These are phyloP conservation scores for Itoplectis maculator DNA, from an alignment of 2,888 invertebrate genomes.

Conservation along the genomic window DNA sequence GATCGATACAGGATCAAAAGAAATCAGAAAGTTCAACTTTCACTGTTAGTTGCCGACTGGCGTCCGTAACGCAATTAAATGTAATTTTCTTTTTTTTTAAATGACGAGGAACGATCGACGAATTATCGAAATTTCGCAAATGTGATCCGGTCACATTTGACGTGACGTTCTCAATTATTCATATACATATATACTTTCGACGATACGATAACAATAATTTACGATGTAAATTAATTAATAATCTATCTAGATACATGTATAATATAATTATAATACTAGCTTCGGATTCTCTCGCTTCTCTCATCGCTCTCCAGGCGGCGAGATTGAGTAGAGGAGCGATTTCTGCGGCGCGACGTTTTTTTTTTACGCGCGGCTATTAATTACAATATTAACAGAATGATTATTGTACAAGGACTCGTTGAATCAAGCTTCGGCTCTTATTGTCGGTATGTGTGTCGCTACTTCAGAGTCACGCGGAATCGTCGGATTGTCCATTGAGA, in stretches of 20 bases:
- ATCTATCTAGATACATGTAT: conserved; percentile 53
- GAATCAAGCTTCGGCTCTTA: conserved; percentile 64
- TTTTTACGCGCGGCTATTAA: conserved; percentile 39
- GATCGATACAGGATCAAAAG: background rate
- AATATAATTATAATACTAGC: conserved; percentile 53
- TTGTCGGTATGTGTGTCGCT: conserved; percentile 65
- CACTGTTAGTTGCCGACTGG: background rate
- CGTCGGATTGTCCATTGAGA: background rate
- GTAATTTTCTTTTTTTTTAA: background rate
- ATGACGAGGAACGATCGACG: conserved; percentile 39
- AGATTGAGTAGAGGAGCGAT: conserved; percentile 10
- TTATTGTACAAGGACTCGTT: conserved; percentile 65
- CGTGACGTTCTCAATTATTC: conserved; percentile 23
- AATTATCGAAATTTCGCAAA: conserved; percentile 37
- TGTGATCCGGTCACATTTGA: conserved; percentile 59
- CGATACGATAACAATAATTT: conserved; percentile 60
- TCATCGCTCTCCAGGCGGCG: conserved; percentile 6
- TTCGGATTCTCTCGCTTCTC: conserved; percentile 24
- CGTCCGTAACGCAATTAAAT: background rate
- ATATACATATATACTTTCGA: conserved; percentile 57
- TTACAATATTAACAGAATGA: conserved; percentile 65
- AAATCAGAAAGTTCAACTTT: background rate
- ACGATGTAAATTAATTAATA: conserved; percentile 49
- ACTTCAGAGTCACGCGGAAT: conserved; percentile 32
- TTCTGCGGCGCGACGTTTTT: conserved; percentile 7